These are phyloP conservation scores for Plectrocnemia conspersa DNA, from an alignment of 1,140 invertebrate genomes.

Conservation along the genomic window DNA sequence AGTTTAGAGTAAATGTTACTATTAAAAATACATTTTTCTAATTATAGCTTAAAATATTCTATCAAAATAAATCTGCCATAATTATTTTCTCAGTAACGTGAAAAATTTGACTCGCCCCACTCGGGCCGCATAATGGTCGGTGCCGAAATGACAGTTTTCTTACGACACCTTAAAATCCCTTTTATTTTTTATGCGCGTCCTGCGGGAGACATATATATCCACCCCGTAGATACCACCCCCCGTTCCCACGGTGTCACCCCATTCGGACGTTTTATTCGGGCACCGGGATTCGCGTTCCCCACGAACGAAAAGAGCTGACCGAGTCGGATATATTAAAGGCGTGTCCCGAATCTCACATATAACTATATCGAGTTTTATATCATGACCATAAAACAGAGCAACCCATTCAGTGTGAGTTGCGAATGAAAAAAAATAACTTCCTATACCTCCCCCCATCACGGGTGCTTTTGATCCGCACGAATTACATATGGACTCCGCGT, in stretches of 20 bases:
- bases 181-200: constrained; percentile 21
- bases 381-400: constrained; percentile 26
- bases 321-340: constrained; percentile 23
- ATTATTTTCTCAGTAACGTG: too few relatives aligned
- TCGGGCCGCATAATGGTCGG: not conserved
- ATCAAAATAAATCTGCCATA: too few relatives aligned
- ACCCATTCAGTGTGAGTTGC: too few relatives aligned
- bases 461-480: not conserved
- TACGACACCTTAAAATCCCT: constrained; percentile 21
- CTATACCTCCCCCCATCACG: too few relatives aligned
- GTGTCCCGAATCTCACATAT: constrained; percentile 28
- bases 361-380: constrained; percentile 32
- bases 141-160: constrained; percentile 9
- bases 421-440: too few relatives aligned
- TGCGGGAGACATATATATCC: constrained; percentile 16
- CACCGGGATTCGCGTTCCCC: constrained; percentile 1
- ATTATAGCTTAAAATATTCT: too few relatives aligned
- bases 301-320: constrained; percentile 27
- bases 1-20: too few relatives aligned
- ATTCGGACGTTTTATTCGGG: constrained; percentile 9
- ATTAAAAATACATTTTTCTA: too few relatives aligned
- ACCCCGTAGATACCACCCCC: not conserved
- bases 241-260: not conserved
- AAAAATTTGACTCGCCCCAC: constrained; percentile 13
- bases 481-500: not conserved